A percentile compares a stretch with the other conserved stretches of the same genome.
phyloP scores from a whole-genome alignment of 2,113 vertebrate species.

The Phyllostomus discolor region DNA sequence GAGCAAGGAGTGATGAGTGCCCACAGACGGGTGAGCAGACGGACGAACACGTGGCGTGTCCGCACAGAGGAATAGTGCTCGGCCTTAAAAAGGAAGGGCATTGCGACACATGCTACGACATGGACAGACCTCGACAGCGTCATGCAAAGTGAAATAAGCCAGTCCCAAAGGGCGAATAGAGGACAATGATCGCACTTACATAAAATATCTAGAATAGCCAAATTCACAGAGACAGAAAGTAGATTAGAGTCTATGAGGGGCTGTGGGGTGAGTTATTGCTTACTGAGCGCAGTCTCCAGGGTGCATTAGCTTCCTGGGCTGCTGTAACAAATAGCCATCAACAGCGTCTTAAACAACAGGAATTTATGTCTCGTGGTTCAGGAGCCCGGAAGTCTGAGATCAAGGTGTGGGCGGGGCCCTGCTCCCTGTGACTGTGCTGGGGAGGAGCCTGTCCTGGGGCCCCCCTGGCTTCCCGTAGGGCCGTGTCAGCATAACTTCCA shows the following conservation, averaged over 20 bases:
- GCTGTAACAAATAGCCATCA: too few species aligned
- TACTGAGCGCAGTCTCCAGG: not conserved
- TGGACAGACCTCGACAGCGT: not conserved
- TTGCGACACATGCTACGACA: not conserved
- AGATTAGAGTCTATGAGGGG: not conserved
- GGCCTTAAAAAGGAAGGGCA: not conserved
- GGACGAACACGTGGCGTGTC: not conserved
- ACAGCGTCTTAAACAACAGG: not conserved
- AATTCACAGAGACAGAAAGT: too few species aligned
- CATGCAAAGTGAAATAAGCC: not conserved
- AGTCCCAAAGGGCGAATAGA: not conserved
- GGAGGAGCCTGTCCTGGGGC: not conserved
- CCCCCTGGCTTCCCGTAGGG: not conserved
- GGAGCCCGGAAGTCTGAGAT: not conserved
- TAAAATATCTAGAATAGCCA: too few species aligned
- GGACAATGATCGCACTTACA: not conserved
- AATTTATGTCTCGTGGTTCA: fast-evolving
- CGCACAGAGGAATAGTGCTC: not conserved
- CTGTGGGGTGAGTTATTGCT: not conserved
- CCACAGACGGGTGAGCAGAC: not conserved
- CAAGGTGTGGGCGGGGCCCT: not conserved
- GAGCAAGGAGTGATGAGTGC: fast-evolving
- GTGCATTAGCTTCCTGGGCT: too few species aligned
- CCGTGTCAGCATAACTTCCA: fast-evolving
- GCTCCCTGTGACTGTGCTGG: not conserved